Conservation (phyloP, 1,140 invertebrate species). For the Coptotermes formosanus region DNA sequence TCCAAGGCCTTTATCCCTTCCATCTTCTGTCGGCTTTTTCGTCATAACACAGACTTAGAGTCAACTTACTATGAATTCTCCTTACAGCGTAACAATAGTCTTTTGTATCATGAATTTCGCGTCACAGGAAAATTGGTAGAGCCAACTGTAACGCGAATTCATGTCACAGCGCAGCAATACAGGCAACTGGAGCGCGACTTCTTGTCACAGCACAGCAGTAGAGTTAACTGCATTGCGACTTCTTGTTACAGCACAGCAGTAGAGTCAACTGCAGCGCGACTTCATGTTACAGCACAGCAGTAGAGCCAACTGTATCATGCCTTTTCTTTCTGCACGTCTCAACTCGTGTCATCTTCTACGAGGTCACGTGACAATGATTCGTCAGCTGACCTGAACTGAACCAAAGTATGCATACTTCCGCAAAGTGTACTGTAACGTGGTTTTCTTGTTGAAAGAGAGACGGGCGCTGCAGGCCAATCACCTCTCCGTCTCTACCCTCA, state of each 20-base stretch:
- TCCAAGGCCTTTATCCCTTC: too few species aligned
- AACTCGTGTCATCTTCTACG: conserved; percentile 6
- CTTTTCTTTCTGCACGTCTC: conserved; percentile 8
- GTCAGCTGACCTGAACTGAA: conserved; percentile 9
- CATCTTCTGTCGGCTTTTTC: too few species aligned
- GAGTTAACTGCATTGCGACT: too few species aligned
- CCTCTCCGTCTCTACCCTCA: not conserved
- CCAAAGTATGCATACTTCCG: conserved; percentile 13
- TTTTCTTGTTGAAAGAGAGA: not conserved
- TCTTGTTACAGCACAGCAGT: too few species aligned
- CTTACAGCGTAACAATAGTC: too few species aligned
- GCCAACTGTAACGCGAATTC: not conserved
- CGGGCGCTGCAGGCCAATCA: not conserved
- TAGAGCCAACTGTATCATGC: not conserved
- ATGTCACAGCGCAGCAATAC: too few species aligned
- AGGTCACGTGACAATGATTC: conserved; percentile 7
- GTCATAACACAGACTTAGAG: too few species aligned
- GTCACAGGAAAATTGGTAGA: not conserved
- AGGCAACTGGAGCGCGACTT: too few species aligned
- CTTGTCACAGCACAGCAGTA: too few species aligned
- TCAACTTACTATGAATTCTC: too few species aligned
- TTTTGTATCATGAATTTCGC: too few species aligned
- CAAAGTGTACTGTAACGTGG: not conserved
- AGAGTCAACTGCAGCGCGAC: too few species aligned
- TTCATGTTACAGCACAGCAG: not conserved